Conservation (phyloP, 2,113 vertebrate genomes). For the Scolopax mira region DNA sequence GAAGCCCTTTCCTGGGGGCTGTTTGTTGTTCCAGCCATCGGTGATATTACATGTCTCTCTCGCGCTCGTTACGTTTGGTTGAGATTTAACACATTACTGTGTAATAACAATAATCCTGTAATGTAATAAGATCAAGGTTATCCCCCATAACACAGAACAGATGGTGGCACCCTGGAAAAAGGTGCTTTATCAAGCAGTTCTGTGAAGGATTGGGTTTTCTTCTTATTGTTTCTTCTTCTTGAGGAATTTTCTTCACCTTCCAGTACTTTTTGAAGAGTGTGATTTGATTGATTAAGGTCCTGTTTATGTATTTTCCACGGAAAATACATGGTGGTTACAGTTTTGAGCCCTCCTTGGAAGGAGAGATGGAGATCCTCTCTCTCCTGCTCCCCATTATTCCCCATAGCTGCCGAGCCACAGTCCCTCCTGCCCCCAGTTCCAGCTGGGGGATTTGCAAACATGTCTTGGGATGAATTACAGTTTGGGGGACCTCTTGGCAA, state of each 20-base stretch:
- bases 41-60: not conserved
- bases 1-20: not conserved
- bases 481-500: not conserved
- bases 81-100: constrained; percentile 2
- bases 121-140: constrained; percentile 31
- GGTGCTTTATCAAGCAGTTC: not conserved
- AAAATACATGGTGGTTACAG: not conserved
- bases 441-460: not conserved
- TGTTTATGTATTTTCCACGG: not conserved
- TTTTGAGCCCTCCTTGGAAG: not conserved
- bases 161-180: not conserved
- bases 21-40: not conserved
- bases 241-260: not conserved
- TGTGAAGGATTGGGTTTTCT: not conserved
- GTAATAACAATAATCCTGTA: constrained; percentile 32
- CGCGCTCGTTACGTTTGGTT: not conserved
- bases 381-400: rapidly evolving
- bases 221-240: not conserved
- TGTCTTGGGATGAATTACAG: not conserved
- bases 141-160: not conserved
- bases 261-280: not conserved
- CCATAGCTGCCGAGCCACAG: not conserved
- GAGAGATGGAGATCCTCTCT: not conserved
- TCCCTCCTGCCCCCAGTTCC: not conserved
- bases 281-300: not conserved